Base-by-base conservation (phyloP, 2,797 vertebrate species). In the Brachymystax lenok region DNA sequence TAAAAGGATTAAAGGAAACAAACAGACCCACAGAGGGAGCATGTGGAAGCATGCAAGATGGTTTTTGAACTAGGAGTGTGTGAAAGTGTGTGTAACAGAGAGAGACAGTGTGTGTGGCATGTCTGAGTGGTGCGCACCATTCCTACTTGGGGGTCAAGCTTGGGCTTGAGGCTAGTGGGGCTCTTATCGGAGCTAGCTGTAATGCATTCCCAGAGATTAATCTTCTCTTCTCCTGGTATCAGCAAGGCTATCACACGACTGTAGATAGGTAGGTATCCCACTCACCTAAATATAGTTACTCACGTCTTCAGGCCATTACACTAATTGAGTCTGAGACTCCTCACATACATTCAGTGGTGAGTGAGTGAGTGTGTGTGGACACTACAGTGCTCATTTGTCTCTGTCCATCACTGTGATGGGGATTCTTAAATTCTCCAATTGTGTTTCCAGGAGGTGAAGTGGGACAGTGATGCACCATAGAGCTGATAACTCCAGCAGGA, bases 171-270 rank as follows among this genome's bases (percentile, higher is more conserved):
- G 40, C 40, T 46, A 46, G 40, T 46, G 40, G 6, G 16, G 24
- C 24, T 30, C 27, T 66, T 66, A 30, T 66, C 27, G 4, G 64
- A 30, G 14, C 27, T 13, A 27, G 3, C 59, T 28, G 63, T 66
- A 66, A 14, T 66, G 17, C 27, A 10, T 46, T 69, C 51, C 10
- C 40, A 46, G 52, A 77, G 46, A 56, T 74, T 30, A 46, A 46
- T n/a, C n/a, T n/a, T n/a, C 30, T 74, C 1, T 51, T 59, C 35
- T 51, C 46, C 63, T 46, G 40, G 40, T 46, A 46, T 46, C 40
- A 46, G 40, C 40, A 46, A 46, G 40, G 40, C 40, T 46, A 74
- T 74, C 74, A 59, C 68, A 28, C 67, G 71, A 71, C 74, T 68
- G 35, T 70, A 12, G 40, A 46, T 46, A 46, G 40, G 40, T 12